Conservation (phyloP, 1,140 invertebrate species). For the Plectrocnemia conspersa region DNA sequence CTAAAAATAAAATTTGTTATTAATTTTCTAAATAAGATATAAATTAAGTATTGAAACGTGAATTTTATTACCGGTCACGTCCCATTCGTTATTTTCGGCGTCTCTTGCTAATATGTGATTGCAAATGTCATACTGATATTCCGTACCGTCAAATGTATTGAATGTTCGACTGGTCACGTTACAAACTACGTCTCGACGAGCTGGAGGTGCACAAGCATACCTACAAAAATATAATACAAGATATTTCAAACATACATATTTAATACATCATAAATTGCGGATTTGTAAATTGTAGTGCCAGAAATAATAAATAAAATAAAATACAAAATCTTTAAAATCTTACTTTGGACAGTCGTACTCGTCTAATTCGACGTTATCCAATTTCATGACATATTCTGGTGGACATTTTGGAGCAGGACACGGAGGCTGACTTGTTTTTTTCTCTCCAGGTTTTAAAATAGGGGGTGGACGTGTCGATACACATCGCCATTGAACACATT, state of each 20-base stretch:
- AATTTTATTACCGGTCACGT: constrained; percentile 53
- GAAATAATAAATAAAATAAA: constrained; percentile 6
- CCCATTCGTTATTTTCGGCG: constrained; percentile 58
- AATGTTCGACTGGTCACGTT: constrained; percentile 69
- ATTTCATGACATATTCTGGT: constrained; percentile 49
- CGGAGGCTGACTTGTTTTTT: constrained; percentile 37
- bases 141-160: constrained; percentile 71
- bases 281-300: not conserved
- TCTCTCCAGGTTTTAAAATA: constrained; percentile 36
- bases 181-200: constrained; percentile 60
- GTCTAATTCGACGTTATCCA: constrained; percentile 42
- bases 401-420: constrained; percentile 58
- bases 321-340: constrained; percentile 30
- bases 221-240: constrained; percentile 39
- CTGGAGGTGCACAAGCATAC: constrained; percentile 59
- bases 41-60: not conserved
- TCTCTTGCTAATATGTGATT: constrained; percentile 72
- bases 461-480: constrained; percentile 43
- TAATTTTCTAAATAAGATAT: not conserved
- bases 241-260: not conserved
- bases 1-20: constrained; percentile 43
- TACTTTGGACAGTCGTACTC: constrained; percentile 49
- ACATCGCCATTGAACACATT: constrained; percentile 55
- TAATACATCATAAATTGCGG: not conserved
- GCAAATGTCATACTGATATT: constrained; percentile 74